These are phyloP conservation scores for Leiothrix lutea DNA, from an alignment of 2,113 vertebrate species.

Conservation along the genomic window DNA sequence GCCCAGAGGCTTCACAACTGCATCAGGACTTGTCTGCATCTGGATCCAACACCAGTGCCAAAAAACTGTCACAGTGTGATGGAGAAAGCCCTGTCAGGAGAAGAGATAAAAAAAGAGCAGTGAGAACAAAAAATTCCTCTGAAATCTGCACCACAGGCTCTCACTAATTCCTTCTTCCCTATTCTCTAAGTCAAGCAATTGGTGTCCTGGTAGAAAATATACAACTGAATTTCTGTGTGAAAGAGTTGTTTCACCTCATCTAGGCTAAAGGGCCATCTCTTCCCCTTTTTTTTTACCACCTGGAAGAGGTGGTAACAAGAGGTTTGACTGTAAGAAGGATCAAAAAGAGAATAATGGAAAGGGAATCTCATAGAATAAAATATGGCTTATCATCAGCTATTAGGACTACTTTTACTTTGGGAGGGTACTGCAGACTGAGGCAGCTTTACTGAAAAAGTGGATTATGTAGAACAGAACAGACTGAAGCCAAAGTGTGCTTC, in stretches of 20 bases:
- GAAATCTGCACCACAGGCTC: not conserved
- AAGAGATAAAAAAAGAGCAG: constrained; percentile 6
- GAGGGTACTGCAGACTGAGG: not conserved
- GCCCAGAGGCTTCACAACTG: not conserved
- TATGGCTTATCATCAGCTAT: not conserved
- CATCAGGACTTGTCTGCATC: not conserved
- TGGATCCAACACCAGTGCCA: constrained; percentile 19
- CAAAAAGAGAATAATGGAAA: not conserved
- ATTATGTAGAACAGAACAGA: not conserved
- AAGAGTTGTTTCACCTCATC: not conserved
- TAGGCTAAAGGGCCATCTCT: not conserved
- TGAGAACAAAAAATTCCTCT: not conserved
- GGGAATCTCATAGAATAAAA: not conserved
- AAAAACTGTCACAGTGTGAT: not conserved
- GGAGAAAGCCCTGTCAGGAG: not conserved
- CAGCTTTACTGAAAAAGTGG: not conserved
- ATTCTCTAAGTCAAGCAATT: not conserved
- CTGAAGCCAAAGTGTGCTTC: not conserved
- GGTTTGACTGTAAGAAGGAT: not conserved
- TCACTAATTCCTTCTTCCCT: constrained; percentile 19
- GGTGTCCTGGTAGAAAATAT: not conserved
- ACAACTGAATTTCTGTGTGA: not conserved
- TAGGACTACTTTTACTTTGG: not conserved
- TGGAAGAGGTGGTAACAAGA: not conserved
- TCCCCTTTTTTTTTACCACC: not conserved